Percentiles rank a stretch among this genome's conserved stretches.
Evolutionary conservation across 2,797 vertebrate species (phyloP).

Genomic region (Smutsia gigantea): DNA sequence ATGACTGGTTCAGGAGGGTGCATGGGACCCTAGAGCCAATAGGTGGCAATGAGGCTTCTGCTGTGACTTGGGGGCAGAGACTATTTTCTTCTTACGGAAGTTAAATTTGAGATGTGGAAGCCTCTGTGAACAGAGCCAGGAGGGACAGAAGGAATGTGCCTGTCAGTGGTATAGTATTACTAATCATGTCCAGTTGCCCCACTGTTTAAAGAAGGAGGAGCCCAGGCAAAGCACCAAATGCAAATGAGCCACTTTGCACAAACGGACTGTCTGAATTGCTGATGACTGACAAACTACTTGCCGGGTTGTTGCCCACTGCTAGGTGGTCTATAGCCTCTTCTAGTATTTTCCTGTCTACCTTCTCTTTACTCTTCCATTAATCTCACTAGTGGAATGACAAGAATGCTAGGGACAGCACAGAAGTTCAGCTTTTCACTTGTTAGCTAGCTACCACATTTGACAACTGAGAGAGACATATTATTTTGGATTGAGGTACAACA

Average conservation of each 20-base stretch:
- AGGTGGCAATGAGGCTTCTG: background rate
- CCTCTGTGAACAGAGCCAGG: background rate
- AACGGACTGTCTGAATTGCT: background rate
- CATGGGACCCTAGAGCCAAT: background rate
- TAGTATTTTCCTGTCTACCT: background rate
- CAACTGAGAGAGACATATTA: background rate
- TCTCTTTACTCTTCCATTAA: background rate
- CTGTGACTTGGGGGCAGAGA: background rate
- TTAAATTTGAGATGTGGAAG: background rate
- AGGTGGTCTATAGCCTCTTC: background rate
- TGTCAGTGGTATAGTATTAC: background rate
- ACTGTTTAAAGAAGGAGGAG: constrained; percentile 26
- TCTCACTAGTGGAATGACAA: background rate
- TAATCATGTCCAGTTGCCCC: background rate
- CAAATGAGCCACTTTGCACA: background rate
- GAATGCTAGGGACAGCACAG: background rate
- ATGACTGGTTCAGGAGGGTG: background rate
- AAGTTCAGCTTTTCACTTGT: background rate
- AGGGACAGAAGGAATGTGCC: background rate
- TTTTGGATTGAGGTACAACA: background rate
- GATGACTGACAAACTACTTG: background rate
- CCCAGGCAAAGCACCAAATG: background rate
- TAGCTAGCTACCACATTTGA: background rate
- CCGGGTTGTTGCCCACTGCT: background rate
- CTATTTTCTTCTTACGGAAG: background rate